A percentile compares a stretch with the other conserved stretches of the same genome.
Evolutionary conservation across 2,797 vertebrate genomes (phyloP).

Genomic region (Falco biarmicus): DNA sequence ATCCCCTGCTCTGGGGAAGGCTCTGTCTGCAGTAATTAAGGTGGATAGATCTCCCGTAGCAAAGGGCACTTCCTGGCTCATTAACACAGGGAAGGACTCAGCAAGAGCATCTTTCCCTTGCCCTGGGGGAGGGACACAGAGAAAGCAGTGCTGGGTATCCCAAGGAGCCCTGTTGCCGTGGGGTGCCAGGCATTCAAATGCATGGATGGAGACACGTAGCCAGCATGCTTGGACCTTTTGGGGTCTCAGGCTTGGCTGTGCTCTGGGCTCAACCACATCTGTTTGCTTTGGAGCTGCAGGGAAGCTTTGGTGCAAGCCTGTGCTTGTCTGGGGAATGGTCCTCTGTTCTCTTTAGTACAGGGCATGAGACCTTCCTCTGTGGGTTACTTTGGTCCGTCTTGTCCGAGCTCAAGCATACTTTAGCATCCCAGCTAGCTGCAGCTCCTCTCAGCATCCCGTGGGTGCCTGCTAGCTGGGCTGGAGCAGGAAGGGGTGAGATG

Average conservation of each 20-base stretch:
- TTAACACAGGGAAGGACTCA: neutral
- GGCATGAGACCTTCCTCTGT: neutral
- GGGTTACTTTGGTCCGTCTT: neutral
- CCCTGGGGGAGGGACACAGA: fast-evolving
- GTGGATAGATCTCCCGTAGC: neutral
- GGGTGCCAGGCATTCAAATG: neutral
- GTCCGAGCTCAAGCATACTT: neutral
- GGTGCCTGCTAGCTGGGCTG: neutral
- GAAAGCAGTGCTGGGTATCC: neutral
- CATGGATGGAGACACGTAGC: neutral
- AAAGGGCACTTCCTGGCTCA: neutral
- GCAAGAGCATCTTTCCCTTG: neutral
- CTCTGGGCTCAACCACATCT: neutral
- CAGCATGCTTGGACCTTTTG: fast-evolving
- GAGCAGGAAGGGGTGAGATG: neutral
- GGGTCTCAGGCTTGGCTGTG: neutral
- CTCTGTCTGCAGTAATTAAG: neutral
- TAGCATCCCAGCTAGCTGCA: neutral
- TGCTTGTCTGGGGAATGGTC: neutral
- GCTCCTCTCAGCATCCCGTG: neutral
- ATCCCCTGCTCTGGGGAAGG: neutral
- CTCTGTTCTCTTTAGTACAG: neutral
- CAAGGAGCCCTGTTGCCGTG: neutral
- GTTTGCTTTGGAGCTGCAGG: fast-evolving
- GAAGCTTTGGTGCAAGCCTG: neutral